phyloP scores from a whole-genome alignment of 2,888 invertebrate species.

The Cephalotes varians region DNA sequence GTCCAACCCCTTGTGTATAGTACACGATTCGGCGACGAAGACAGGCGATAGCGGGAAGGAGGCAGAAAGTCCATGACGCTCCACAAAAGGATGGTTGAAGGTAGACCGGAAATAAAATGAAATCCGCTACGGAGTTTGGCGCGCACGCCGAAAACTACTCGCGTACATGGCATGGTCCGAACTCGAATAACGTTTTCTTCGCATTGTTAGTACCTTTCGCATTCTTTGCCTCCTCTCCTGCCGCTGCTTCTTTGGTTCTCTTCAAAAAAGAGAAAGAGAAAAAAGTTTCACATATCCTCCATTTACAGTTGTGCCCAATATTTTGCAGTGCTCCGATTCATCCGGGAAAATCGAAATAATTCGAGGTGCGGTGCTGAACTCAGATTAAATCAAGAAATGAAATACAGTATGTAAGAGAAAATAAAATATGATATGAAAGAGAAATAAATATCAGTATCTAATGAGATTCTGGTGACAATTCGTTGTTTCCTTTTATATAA shows the following conservation, averaged over 20 bases:
- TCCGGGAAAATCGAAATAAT: constrained; percentile 63
- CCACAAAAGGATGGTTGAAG: constrained; percentile 74
- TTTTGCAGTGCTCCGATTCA: constrained; percentile 64
- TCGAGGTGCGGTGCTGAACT: constrained; percentile 56
- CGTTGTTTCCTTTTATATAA: neutral
- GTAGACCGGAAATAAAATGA: constrained; percentile 80
- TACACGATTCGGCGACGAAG: constrained; percentile 70
- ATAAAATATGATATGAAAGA: neutral
- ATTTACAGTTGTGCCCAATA: constrained; percentile 68
- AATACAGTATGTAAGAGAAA: neutral
- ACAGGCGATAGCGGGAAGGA: constrained; percentile 53
- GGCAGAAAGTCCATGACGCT: constrained; percentile 66
- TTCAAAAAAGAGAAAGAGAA: neutral
- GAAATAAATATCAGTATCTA: constrained; percentile 7
- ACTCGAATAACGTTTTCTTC: constrained; percentile 73
- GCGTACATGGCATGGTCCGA: constrained; percentile 52
- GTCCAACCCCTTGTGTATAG: constrained; percentile 54
- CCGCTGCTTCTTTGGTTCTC: constrained; percentile 7
- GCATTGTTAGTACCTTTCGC: constrained; percentile 66
- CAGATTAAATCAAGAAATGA: constrained; percentile 23
- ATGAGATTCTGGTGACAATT: neutral
- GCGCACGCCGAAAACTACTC: constrained; percentile 69
- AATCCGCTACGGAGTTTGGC: constrained; percentile 74
- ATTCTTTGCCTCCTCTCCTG: constrained; percentile 48
- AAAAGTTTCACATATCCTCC: constrained; percentile 53